Conservation (phyloP, 1,140 invertebrate species). For the Dreissena rostriformis region DNA sequence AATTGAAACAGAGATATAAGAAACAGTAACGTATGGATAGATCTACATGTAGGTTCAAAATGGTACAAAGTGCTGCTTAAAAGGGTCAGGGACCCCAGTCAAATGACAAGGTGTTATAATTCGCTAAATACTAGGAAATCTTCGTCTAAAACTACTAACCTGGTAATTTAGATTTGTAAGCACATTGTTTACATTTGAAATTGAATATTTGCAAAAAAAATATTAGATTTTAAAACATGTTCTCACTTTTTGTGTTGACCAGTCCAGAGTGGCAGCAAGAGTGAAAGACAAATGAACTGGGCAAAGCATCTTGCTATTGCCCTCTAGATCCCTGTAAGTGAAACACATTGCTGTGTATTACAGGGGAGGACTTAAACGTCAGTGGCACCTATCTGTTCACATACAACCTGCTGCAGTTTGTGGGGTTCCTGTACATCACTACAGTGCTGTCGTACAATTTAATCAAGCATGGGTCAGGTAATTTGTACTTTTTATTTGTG, state of each 20-base stretch:
- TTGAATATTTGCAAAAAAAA: background rate
- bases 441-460: conserved; percentile 87
- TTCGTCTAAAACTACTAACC: background rate
- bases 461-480: conserved; percentile 87
- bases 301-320: background rate
- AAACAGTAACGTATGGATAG: no score
- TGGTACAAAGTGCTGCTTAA: no score
- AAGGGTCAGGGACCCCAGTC: no score
- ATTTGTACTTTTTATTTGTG: conserved; percentile 54
- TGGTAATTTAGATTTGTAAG: background rate
- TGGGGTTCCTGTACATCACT: conserved; percentile 92
- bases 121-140: background rate
- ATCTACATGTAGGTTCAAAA: no score
- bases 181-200: background rate
- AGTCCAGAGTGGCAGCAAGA: background rate
- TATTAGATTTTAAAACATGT: background rate
- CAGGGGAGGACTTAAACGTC: conserved; percentile 85
- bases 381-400: conserved; percentile 93
- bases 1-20: no score
- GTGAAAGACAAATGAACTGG: background rate
- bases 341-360: background rate
- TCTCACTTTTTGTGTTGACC: background rate
- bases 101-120: no score
- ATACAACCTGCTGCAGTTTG: conserved; percentile 95
- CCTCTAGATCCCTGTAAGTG: background rate